These are phyloP conservation scores for Scaptomyza cyrtandrae DNA, from an alignment of 2,888 invertebrate genomes.

Conservation along the genomic window DNA sequence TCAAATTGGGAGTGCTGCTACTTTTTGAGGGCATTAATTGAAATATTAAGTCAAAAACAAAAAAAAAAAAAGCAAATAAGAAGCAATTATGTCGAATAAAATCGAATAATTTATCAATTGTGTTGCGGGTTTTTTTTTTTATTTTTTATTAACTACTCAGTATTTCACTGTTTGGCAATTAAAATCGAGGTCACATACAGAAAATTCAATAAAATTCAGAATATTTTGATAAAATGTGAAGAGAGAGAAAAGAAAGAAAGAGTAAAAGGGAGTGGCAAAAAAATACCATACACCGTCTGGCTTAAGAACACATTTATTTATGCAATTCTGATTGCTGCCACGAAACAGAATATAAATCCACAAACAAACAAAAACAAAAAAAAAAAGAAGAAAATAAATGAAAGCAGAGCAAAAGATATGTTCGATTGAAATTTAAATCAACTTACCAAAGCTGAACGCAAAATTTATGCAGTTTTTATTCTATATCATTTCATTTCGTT, in stretches of 20 bases:
- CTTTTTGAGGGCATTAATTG: constrained; percentile 44
- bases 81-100: constrained; percentile 45
- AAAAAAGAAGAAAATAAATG: constrained; percentile 15
- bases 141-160: constrained; percentile 37
- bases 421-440: constrained; percentile 71
- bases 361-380: constrained; percentile 26
- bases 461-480: constrained; percentile 70
- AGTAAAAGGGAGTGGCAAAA: not conserved
- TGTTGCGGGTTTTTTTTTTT: constrained; percentile 20
- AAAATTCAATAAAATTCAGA: constrained; percentile 29
- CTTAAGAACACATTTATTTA: constrained; percentile 48
- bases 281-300: constrained; percentile 10
- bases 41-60: constrained; percentile 44
- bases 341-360: constrained; percentile 36
- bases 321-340: constrained; percentile 39
- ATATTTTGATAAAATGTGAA: constrained; percentile 9
- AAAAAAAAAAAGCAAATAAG: not conserved
- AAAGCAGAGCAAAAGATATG: constrained; percentile 39
- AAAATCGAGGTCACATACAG: constrained; percentile 38
- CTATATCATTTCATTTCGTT: not conserved
- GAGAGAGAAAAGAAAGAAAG: not conserved
- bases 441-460: constrained; percentile 62
- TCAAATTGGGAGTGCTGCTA: constrained; percentile 39
- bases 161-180: constrained; percentile 45
- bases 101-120: constrained; percentile 53